Conservation (phyloP, 1,140 invertebrate genomes). For the Solen grandis region DNA sequence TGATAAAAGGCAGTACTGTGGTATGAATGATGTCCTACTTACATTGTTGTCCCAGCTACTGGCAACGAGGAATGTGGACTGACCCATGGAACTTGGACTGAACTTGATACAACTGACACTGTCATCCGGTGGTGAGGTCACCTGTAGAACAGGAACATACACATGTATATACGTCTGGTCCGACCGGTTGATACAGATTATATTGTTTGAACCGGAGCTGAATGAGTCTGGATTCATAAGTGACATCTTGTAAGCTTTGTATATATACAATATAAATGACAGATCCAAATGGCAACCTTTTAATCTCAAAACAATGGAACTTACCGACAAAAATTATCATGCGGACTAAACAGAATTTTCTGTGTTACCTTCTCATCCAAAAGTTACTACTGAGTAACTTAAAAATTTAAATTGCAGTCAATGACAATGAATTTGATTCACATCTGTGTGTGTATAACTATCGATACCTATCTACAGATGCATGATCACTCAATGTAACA, state of each 20-base stretch:
- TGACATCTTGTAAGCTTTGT: neutral
- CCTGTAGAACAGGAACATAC: slow-evolving; percentile 86
- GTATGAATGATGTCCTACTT: slow-evolving; percentile 67
- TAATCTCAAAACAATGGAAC: neutral
- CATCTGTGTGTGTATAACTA: too few relatives aligned
- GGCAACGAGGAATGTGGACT: slow-evolving; percentile 96
- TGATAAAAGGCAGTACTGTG: too few relatives aligned
- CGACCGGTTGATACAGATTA: neutral
- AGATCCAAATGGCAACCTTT: neutral
- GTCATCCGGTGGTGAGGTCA: slow-evolving; percentile 96
- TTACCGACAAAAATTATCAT: neutral
- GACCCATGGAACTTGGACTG: slow-evolving; percentile 89
- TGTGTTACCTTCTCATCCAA: too few relatives aligned
- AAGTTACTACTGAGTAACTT: too few relatives aligned
- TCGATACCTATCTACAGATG: too few relatives aligned
- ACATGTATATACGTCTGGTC: neutral
- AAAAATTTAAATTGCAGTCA: too few relatives aligned
- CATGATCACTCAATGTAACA: too few relatives aligned
- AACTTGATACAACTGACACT: slow-evolving; percentile 96
- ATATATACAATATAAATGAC: neutral
- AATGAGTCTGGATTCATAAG: neutral
- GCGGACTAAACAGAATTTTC: neutral
- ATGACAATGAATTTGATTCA: too few relatives aligned
- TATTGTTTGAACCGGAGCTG: neutral
- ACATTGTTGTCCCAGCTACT: slow-evolving; percentile 98